phyloP scores from a whole-genome alignment of 2,113 vertebrate species.

The Toxotes jaculatrix region DNA sequence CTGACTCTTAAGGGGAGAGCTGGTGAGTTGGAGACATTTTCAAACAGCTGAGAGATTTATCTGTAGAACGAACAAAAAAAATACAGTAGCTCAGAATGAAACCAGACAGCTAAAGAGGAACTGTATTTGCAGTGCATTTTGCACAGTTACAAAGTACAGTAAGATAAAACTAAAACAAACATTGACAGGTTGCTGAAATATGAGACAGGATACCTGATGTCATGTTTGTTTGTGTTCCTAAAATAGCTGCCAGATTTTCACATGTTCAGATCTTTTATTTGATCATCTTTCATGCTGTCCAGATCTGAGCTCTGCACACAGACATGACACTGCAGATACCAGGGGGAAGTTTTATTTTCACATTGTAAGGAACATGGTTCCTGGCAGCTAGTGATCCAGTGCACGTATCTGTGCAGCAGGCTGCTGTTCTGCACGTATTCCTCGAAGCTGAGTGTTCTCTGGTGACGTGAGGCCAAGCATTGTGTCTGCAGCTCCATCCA shows the following conservation, averaged over 20 bases:
- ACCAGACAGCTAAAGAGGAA: neutral
- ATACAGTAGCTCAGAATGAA: neutral
- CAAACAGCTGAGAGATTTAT: neutral
- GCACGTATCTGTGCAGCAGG: conserved; percentile 38
- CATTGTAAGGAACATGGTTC: neutral
- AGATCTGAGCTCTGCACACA: neutral
- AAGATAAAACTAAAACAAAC: conserved; percentile 5
- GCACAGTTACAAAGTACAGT: conserved; percentile 31
- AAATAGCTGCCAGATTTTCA: neutral
- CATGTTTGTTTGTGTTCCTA: neutral
- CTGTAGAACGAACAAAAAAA: neutral
- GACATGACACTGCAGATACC: too few relatives aligned
- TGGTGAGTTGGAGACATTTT: neutral
- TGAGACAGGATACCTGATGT: neutral
- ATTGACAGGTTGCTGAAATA: neutral
- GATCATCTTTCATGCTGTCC: neutral
- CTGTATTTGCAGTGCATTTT: neutral
- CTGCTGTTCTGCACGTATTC: conserved; percentile 60
- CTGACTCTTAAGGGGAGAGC: neutral
- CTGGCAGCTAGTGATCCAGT: neutral
- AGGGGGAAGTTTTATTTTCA: neutral
- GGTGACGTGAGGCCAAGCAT: conserved; percentile 8
- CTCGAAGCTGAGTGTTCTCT: conserved; percentile 2
- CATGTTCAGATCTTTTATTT: neutral
- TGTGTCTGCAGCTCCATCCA: neutral